phyloP scores from a whole-genome alignment of 2,113 vertebrate species.

The Perccottus glenii region DNA sequence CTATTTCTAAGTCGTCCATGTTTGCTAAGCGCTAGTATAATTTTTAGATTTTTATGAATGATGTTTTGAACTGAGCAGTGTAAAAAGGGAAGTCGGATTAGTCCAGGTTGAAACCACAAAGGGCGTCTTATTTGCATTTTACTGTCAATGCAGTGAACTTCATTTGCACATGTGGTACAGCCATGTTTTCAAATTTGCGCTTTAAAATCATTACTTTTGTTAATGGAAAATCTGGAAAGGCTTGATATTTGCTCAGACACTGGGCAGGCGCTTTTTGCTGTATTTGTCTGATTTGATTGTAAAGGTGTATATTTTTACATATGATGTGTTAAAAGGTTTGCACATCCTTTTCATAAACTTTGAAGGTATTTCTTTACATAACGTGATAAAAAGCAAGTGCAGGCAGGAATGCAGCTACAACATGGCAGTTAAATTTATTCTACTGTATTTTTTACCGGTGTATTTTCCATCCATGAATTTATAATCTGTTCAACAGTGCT shows the following conservation, averaged over 20 bases:
- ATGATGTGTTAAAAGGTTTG: constrained; percentile 36
- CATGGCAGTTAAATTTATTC: constrained; percentile 1
- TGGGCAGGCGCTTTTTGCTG: constrained; percentile 28
- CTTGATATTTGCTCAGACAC: constrained; percentile 16
- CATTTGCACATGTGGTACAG: constrained; percentile 44
- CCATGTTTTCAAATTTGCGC: constrained; percentile 12
- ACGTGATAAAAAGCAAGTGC: constrained; percentile 5
- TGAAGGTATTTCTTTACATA: constrained; percentile 16
- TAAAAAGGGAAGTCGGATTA: constrained; percentile 32
- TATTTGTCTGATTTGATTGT: constrained; percentile 47
- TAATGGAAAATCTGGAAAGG: constrained; percentile 9
- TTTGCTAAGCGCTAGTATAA: constrained; percentile 41
- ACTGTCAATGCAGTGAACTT: constrained; percentile 29
- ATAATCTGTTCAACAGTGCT: neutral
- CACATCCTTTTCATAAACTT: constrained; percentile 16
- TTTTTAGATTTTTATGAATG: constrained; percentile 51
- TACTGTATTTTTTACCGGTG: constrained; percentile 24
- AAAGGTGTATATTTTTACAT: constrained; percentile 49
- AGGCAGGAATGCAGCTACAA: constrained; percentile 10
- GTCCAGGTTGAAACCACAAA: constrained; percentile 8
- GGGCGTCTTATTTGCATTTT: constrained; percentile 10
- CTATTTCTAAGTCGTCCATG: constrained; percentile 34
- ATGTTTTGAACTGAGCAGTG: constrained; percentile 20
- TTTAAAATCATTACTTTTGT: constrained; percentile 6
- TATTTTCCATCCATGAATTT: constrained; percentile 1